These are phyloP conservation scores for Lamprotornis superbus DNA, from an alignment of 2,113 vertebrate species.

Conservation along the genomic window DNA sequence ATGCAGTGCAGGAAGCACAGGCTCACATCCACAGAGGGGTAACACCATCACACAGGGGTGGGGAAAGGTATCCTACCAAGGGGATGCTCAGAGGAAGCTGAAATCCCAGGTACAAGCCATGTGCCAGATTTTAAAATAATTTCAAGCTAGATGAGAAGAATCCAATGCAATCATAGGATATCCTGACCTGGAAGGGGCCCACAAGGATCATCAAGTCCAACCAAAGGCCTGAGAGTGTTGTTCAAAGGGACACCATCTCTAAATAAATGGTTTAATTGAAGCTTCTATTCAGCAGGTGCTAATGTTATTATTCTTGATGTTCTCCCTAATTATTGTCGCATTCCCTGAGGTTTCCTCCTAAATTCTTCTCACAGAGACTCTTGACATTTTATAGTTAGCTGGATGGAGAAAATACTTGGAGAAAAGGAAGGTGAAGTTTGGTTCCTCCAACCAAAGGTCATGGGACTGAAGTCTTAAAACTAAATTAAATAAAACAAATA, in stretches of 20 bases:
- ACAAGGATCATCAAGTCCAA: not conserved
- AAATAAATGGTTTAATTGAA: not conserved
- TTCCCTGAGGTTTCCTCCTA: not conserved
- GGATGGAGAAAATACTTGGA: not conserved
- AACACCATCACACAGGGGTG: not conserved
- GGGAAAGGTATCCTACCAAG: not conserved
- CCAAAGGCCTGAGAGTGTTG: not conserved
- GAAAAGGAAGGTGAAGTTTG: not conserved
- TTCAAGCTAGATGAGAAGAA: not conserved
- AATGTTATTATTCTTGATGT: not conserved
- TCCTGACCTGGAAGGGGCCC: not conserved
- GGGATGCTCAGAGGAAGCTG: not conserved
- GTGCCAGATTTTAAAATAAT: not conserved
- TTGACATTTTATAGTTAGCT: not conserved
- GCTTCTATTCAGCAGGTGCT: not conserved
- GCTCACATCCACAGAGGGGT: not conserved
- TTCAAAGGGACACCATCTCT: not conserved
- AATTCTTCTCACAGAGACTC: not conserved
- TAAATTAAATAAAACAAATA: not conserved
- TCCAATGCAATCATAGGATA: not conserved
- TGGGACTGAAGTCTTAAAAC: not conserved
- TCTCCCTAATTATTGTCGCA: not conserved
- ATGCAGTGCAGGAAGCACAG: not conserved
- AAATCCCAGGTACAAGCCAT: not conserved
- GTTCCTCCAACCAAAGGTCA: rapidly evolving